A percentile compares a stretch with the other conserved stretches of the same genome.
Conservation (phyloP, 1,140 invertebrate genomes). For the Drosophila guanche region DNA sequence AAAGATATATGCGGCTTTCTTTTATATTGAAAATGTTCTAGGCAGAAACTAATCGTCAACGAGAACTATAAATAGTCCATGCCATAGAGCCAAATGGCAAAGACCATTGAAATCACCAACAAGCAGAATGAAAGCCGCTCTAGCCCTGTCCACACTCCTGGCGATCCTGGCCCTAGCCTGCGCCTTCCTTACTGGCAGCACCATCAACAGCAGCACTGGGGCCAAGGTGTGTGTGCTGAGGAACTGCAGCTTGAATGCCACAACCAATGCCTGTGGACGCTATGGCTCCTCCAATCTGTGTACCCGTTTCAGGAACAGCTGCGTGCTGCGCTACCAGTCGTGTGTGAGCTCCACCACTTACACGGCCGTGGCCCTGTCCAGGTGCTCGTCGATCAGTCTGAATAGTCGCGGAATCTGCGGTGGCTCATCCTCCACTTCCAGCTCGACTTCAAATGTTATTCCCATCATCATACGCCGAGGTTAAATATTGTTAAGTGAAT, state of each 20-base stretch:
- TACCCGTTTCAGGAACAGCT: conserved; percentile 57
- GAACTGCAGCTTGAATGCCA: conserved; percentile 34
- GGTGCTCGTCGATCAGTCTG: conserved; percentile 41
- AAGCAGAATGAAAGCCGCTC: conserved; percentile 35
- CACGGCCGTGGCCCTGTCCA: conserved; percentile 28
- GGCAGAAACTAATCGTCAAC: neutral
- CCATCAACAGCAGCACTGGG: conserved; percentile 14
- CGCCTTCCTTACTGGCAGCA: neutral
- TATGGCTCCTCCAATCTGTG: conserved; percentile 64
- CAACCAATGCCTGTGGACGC: conserved; percentile 43
- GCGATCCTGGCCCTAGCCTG: conserved; percentile 11
- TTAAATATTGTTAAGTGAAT: conserved; percentile 5
- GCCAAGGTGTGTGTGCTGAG: conserved; percentile 44
- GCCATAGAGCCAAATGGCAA: neutral
- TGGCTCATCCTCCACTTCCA: conserved; percentile 25
- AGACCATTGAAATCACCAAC: neutral
- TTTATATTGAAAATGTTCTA: conserved; percentile 6
- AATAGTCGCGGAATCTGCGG: conserved; percentile 41
- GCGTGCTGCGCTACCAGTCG: conserved; percentile 41
- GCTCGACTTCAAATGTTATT: conserved; percentile 13
- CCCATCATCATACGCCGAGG: conserved; percentile 54
- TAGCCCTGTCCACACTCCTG: conserved; percentile 34
- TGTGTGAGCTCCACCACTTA: conserved; percentile 36
- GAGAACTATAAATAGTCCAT: conserved; percentile 37
- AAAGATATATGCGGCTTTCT: neutral